A percentile compares a stretch with the other conserved stretches of the same genome.
These are phyloP conservation scores for Cydia amplana DNA, from an alignment of 1,140 invertebrate species.

Conservation along the genomic window DNA sequence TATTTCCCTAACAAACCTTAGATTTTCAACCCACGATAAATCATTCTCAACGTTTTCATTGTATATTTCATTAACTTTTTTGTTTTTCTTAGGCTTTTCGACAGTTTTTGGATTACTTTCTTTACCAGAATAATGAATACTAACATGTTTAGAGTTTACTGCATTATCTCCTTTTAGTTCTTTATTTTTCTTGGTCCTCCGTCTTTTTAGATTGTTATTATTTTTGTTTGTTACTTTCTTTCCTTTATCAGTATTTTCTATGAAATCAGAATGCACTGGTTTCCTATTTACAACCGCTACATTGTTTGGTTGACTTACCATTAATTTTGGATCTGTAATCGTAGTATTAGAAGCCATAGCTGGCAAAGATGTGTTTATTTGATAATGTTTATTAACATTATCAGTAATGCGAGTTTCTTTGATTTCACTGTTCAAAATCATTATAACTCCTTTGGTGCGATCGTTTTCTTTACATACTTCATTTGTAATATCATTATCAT, in stretches of 20 bases:
- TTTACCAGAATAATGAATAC: not conserved
- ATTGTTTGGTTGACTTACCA: too few species aligned
- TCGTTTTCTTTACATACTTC: not conserved
- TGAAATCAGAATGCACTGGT: not conserved
- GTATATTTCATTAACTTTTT: constrained; percentile 34
- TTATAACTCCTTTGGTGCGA: not conserved
- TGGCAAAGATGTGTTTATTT: not conserved
- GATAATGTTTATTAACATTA: not conserved
- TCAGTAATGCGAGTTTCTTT: not conserved
- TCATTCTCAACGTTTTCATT: constrained; percentile 42
- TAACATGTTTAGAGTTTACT: not conserved
- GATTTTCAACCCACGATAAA: constrained; percentile 59
- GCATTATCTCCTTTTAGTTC: not conserved
- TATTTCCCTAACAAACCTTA: constrained; percentile 55
- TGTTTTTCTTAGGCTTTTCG: not conserved
- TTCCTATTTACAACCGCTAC: not conserved
- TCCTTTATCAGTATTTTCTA: not conserved
- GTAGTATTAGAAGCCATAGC: not conserved
- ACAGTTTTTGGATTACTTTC: not conserved
- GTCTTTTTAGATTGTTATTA: not conserved
- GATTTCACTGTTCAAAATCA: not conserved
- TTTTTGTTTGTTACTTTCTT: not conserved
- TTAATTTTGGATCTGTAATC: not conserved
- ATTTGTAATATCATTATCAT: not conserved
- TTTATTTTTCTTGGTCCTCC: not conserved